Evolutionary conservation across 2,888 invertebrate genomes (phyloP).

Genomic region (Petrolisthes manimaculis): DNA sequence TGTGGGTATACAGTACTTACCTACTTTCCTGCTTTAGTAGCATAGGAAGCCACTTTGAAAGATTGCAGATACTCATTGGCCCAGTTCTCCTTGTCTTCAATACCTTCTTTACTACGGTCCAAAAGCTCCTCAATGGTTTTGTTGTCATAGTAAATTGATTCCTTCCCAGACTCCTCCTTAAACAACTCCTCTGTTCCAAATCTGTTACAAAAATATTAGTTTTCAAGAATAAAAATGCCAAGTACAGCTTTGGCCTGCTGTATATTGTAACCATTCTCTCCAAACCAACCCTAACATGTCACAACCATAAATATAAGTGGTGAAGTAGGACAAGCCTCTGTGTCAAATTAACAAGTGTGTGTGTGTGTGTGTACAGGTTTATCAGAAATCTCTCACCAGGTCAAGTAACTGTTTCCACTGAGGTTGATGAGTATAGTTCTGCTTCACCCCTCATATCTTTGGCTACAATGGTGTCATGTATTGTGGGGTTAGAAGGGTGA

Average conservation of each 20-base stretch:
- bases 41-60: conserved; percentile 97
- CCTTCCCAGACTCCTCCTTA: conserved; percentile 84
- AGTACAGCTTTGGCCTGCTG: not conserved
- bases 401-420: too few relatives aligned
- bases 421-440: too few relatives aligned
- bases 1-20: conserved; percentile 14
- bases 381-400: too few relatives aligned
- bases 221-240: not conserved
- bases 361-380: too few relatives aligned
- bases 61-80: conserved; percentile 98
- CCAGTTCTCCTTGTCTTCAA: conserved; percentile 97
- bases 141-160: conserved; percentile 92
- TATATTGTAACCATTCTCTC: too few relatives aligned
- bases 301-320: too few relatives aligned
- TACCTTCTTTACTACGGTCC: conserved; percentile 94
- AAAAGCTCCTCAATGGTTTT: conserved; percentile 91
- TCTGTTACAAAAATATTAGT: conserved; percentile 70
- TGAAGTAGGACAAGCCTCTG: too few relatives aligned
- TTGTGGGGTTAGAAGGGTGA: too few relatives aligned
- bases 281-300: too few relatives aligned
- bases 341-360: too few relatives aligned
- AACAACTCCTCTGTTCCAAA: conserved; percentile 99
- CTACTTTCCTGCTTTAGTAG: conserved; percentile 94
- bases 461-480: too few relatives aligned
- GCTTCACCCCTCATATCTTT: too few relatives aligned